Evolutionary conservation across 37 sponge, comb jelly and placozoan genomes (phyloP), one percentile per base, ranked within the genome.

Genomic region (Theonella swinhoei): DNA sequence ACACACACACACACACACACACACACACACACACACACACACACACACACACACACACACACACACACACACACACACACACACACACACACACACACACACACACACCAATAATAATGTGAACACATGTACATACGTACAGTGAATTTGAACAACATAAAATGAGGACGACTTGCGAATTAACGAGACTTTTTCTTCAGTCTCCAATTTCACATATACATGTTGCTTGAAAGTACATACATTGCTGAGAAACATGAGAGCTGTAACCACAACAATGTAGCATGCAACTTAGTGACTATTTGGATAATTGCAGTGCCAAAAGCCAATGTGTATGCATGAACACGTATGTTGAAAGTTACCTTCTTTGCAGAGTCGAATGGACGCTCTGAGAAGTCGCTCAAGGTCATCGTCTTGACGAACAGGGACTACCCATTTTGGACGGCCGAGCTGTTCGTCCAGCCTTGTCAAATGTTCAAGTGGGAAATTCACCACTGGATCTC

Each of bases 361-460:
- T 74, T 80, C 85, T 88, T 69, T 80, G 64, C 91, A 92, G 26
- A 97, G 70, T 37, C 85, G 88, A 36, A 95, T 92, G 38, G 93
- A 24, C 33, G 89, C 91, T 64, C 67, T 64, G 25, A 97, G 84
- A 34, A 97, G 80, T 26, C 60, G 37, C 70, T 95, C 93, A 63
- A 97, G 72, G 42, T 97, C 95, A 64, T 85, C 80, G 38, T 79
- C 85, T 20, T 95, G 91, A 22, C 89, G 84, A 8, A 97, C 98
- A 24, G 98, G 98, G 0, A 97, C 95, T 42, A 95, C 93, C 98
- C 98, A 97, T 25, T 85, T 84, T 0, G 91, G 85, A 38, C 88
- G 68, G 35, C 87, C 81, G 66, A 97, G 75, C 87, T 88, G 88
- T 37, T 94, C 95, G 39, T 94, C 95, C 54, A 94, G 82, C 23